A percentile compares a stretch with the other conserved stretches of the same genome.
Conservation (phyloP, 2,113 vertebrate genomes). For the Scalopus aquaticus region DNA sequence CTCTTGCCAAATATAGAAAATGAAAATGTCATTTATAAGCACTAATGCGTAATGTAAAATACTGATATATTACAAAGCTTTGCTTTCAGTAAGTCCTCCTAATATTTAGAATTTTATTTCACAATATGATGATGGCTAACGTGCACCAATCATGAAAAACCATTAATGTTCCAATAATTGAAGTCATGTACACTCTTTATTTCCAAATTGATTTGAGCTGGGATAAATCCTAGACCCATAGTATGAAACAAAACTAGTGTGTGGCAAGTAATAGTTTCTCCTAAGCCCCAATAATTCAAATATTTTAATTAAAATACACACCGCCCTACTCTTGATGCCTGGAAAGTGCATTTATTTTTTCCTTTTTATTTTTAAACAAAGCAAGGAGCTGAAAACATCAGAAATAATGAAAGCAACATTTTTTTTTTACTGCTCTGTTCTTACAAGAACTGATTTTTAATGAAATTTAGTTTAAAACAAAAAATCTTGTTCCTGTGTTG, state of each 20-base stretch:
- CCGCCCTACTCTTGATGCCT: constrained; percentile 45
- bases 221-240: constrained; percentile 4
- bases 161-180: background rate
- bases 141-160: background rate
- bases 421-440: constrained; percentile 82
- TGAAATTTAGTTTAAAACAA: constrained; percentile 85
- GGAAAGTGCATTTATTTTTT: constrained; percentile 70
- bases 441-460: constrained; percentile 84
- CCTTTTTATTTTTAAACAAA: constrained; percentile 75
- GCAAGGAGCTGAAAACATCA: constrained; percentile 68
- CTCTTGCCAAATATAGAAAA: constrained; percentile 22
- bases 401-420: constrained; percentile 67
- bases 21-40: background rate
- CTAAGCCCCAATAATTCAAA: constrained; percentile 65
- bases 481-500: constrained; percentile 81
- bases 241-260: constrained; percentile 57
- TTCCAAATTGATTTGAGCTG: constrained; percentile 27
- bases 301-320: constrained; percentile 73
- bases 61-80: background rate
- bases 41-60: background rate
- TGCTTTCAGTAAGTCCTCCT: background rate
- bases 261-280: constrained; percentile 61
- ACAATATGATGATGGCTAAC: background rate
- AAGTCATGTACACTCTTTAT: background rate
- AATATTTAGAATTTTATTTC: constrained; percentile 29